Conservation (phyloP, 2,113 vertebrate genomes). For the Ammodytes dubius region DNA sequence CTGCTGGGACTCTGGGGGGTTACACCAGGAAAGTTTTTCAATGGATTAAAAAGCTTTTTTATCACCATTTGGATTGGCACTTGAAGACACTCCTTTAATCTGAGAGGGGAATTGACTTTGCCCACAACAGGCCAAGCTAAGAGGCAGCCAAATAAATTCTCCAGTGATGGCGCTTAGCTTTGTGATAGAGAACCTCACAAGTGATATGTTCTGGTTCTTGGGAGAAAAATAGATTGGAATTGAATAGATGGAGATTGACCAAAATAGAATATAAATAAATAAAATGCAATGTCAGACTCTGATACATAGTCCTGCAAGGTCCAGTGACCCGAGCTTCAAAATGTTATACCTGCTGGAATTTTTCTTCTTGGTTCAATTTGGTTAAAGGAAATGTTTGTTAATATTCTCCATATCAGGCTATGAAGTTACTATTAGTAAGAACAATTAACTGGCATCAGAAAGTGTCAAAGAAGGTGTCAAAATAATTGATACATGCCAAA, state of each 20-base stretch:
- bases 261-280: slow-evolving; percentile 56
- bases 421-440: neutral
- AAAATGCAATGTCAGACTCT: slow-evolving; percentile 9
- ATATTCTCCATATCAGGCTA: slow-evolving; percentile 34
- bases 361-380: neutral
- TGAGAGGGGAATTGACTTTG: slow-evolving; percentile 73
- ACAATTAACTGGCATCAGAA: slow-evolving; percentile 1
- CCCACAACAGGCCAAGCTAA: slow-evolving; percentile 58
- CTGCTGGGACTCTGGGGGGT: slow-evolving; percentile 57
- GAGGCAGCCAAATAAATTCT: slow-evolving; percentile 52
- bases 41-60: slow-evolving; percentile 87
- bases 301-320: slow-evolving; percentile 23
- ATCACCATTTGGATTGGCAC: slow-evolving; percentile 79
- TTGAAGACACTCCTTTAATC: slow-evolving; percentile 82
- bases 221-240: slow-evolving; percentile 60
- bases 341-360: slow-evolving; percentile 38
- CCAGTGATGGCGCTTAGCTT: slow-evolving; percentile 16
- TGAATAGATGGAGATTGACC: slow-evolving; percentile 55
- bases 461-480: neutral
- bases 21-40: slow-evolving; percentile 68
- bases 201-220: slow-evolving; percentile 58
- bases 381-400: neutral
- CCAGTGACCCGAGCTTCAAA: slow-evolving; percentile 36
- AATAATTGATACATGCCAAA: slow-evolving; percentile 19
- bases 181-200: slow-evolving; percentile 55